A percentile compares a stretch with the other conserved stretches of the same genome.
These are phyloP conservation scores for Drosophila sulfurigaster DNA, from an alignment of 1,140 invertebrate species.

Conservation along the genomic window DNA sequence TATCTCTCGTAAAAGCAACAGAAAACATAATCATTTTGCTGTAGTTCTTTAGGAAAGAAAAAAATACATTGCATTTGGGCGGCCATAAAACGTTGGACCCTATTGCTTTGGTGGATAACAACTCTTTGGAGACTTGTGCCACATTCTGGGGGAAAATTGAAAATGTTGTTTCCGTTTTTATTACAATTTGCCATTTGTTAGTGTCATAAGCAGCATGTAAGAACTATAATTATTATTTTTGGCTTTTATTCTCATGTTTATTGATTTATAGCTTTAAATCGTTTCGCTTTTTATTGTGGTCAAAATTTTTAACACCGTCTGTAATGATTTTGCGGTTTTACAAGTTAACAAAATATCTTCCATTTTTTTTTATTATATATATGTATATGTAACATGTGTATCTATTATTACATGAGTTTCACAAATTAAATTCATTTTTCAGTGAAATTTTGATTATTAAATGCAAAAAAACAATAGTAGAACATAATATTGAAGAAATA, in stretches of 20 bases:
- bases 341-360: slow-evolving; percentile 30
- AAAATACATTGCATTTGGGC: slow-evolving; percentile 51
- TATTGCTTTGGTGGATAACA: slow-evolving; percentile 18
- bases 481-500: too few relatives aligned
- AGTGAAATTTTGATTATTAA: too few relatives aligned
- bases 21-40: slow-evolving; percentile 63
- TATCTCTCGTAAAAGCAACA: slow-evolving; percentile 73
- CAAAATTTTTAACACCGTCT: slow-evolving; percentile 57
- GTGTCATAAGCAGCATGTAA: slow-evolving; percentile 60
- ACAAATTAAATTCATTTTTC: not conserved
- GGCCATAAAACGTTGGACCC: slow-evolving; percentile 30
- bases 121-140: slow-evolving; percentile 66
- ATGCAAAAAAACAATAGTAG: too few relatives aligned
- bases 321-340: slow-evolving; percentile 61
- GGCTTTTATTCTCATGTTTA: slow-evolving; percentile 52
- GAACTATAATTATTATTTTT: slow-evolving; percentile 35
- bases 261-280: slow-evolving; percentile 64
- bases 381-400: not conserved
- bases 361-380: not conserved
- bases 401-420: not conserved
- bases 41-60: slow-evolving; percentile 46
- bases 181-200: slow-evolving; percentile 73
- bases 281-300: slow-evolving; percentile 49
- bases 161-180: slow-evolving; percentile 58
- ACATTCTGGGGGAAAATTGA: slow-evolving; percentile 44